Evolutionary conservation across 1,140 invertebrate species (phyloP), one percentile per base, ranked within the genome.

Genomic region (Formica exsecta): DNA sequence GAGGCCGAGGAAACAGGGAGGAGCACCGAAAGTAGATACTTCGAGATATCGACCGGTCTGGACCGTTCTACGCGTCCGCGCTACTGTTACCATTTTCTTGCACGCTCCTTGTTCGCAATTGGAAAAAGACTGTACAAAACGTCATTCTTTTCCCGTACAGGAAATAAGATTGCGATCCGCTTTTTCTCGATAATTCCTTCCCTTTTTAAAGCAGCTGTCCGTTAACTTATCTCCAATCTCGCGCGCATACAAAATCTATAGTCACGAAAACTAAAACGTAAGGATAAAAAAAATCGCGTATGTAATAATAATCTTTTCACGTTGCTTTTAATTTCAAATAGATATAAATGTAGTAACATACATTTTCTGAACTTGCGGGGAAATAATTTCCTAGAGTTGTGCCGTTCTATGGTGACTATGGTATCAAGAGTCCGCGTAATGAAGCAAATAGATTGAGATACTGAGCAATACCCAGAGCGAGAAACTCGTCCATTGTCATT

Each of bases 1-100:
- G 91, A 88, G 91, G 87, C 88, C 71, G 88, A 89, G 88, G 57
- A 76, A 85, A 92, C 59, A 88, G 89, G 90, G 89, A 92, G 89
- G 88, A 87, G 92, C 85, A 89, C 83, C 90, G 92, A 93, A 94
- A 95, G 93, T 94, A 93, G 93, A 92, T 89, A 94, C 93, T 93
- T 93, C 68, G 91, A 93, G 90, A 92, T 94, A 94, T 94, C 94
- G 94, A 94, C 92, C 93, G 62, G 87, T 85, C 87, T 91, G 90
- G 93, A 92, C 88, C 86, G 88, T 88, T 89, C 88, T 65, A 89
- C 89, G 92, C 89, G 92, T 90, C 90, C 92, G 88, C 91, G 86
- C 88, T 83, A 86, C 89, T 86, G 86, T 93, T 93, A 90, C 90
- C 91, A 93, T 92, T 93, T 92, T 84, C 87, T 85, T 79, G 64